Conservation (phyloP, 2,888 invertebrate genomes). For the Calameuta idolon region DNA sequence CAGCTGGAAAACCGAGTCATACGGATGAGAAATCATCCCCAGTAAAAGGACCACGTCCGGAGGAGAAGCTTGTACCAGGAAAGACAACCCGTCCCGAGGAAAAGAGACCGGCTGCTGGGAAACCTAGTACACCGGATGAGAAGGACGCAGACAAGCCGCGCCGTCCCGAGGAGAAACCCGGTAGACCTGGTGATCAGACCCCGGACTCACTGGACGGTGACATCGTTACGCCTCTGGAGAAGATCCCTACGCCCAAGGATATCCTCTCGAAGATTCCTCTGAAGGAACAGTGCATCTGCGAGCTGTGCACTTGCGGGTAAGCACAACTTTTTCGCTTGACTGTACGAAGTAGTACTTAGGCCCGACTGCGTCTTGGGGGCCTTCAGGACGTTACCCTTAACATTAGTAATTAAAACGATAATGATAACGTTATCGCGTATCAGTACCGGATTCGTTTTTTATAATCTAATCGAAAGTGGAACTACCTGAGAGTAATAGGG, state of each 20-base stretch:
- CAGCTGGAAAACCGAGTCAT: constrained; percentile 17
- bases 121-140: constrained; percentile 45
- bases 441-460: neutral
- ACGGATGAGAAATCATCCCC: constrained; percentile 26
- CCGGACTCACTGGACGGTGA: constrained; percentile 52
- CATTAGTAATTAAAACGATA: neutral
- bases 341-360: neutral
- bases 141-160: constrained; percentile 17
- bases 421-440: neutral
- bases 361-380: neutral
- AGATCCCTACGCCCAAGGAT: constrained; percentile 58
- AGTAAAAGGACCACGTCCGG: constrained; percentile 18
- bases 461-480: neutral
- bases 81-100: constrained; percentile 28
- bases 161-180: constrained; percentile 38
- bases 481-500: neutral
- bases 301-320: constrained; percentile 93
- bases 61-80: constrained; percentile 33
- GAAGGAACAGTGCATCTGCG: constrained; percentile 89
- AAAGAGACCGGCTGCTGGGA: constrained; percentile 42
- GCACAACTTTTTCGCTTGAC: constrained; percentile 58
- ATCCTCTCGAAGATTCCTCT: constrained; percentile 65
- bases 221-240: constrained; percentile 1
- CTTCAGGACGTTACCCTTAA: neutral
- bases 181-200: constrained; percentile 51